Conservation (phyloP, 2,888 invertebrate genomes). For the Diaphora mendica region DNA sequence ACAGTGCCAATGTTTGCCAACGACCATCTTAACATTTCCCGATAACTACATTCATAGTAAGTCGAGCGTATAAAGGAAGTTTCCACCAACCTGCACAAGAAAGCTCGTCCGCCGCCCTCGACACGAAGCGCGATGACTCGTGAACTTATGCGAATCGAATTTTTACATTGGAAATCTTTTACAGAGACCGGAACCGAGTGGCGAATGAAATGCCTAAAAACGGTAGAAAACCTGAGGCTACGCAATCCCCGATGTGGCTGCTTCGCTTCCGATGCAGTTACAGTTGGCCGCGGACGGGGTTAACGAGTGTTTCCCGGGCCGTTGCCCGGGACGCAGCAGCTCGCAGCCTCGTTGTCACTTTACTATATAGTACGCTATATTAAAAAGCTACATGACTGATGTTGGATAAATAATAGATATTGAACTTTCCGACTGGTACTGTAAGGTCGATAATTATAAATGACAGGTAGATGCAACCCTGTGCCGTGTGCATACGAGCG, state of each 20-base stretch:
- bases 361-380: conserved; percentile 57
- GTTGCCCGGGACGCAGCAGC: conserved; percentile 62
- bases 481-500: conserved; percentile 67
- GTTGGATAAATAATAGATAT: conserved; percentile 29
- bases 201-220: conserved; percentile 60
- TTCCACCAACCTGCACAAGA: conserved; percentile 69
- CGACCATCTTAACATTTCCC: conserved; percentile 73
- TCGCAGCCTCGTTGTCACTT: conserved; percentile 59
- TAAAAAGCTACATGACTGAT: conserved; percentile 49
- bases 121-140: conserved; percentile 67
- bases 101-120: conserved; percentile 55
- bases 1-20: conserved; percentile 70
- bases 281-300: conserved; percentile 60
- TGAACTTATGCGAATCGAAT: conserved; percentile 72
- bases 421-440: conserved; percentile 52
- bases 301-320: conserved; percentile 70
- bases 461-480: conserved; percentile 57
- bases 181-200: conserved; percentile 52
- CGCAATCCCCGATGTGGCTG: conserved; percentile 62
- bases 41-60: conserved; percentile 72
- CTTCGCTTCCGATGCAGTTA: conserved; percentile 68
- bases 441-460: conserved; percentile 62
- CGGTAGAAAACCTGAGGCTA: conserved; percentile 52
- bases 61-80: conserved; percentile 68
- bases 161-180: conserved; percentile 59